Percentiles rank a stretch among this genome's conserved stretches.
These are phyloP conservation scores for Pangasianodon hypophthalmus DNA, from an alignment of 2,113 vertebrate species.

Conservation along the genomic window DNA sequence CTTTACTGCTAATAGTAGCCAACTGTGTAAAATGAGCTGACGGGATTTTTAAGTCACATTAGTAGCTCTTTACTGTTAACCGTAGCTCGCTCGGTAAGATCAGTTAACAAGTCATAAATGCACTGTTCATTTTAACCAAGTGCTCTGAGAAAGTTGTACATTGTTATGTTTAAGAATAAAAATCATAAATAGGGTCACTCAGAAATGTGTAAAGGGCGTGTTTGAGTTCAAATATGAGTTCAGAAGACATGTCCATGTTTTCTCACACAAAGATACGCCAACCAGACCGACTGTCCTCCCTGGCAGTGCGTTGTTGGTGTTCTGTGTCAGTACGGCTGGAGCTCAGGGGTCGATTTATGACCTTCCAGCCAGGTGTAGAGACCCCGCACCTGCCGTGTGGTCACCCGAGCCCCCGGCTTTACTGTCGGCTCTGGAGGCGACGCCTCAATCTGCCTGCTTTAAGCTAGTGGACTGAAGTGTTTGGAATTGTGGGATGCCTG, in stretches of 20 bases:
- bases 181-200: neutral
- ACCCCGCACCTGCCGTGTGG: conserved; percentile 72
- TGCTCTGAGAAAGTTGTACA: neutral
- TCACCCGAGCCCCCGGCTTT: conserved; percentile 70
- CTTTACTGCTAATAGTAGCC: neutral
- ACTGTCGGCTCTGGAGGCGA: conserved; percentile 69
- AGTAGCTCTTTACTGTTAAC: neutral
- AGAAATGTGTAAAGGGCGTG: neutral
- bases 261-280: too few relatives aligned
- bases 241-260: neutral
- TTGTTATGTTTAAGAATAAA: neutral
- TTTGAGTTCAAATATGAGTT: neutral
- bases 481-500: neutral
- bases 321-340: conserved; percentile 61
- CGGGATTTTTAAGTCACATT: neutral
- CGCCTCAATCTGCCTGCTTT: conserved; percentile 64
- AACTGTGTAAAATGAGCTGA: neutral
- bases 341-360: conserved; percentile 62
- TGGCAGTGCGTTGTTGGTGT: conserved; percentile 69
- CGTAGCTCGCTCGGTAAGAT: neutral
- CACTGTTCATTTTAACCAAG: neutral
- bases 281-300: conserved; percentile 42
- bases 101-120: neutral
- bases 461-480: conserved; percentile 35
- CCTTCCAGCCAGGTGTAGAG: conserved; percentile 58